These are phyloP conservation scores for Oreortyx pictus DNA, from an alignment of 2,797 vertebrate genomes.

Conservation along the genomic window DNA sequence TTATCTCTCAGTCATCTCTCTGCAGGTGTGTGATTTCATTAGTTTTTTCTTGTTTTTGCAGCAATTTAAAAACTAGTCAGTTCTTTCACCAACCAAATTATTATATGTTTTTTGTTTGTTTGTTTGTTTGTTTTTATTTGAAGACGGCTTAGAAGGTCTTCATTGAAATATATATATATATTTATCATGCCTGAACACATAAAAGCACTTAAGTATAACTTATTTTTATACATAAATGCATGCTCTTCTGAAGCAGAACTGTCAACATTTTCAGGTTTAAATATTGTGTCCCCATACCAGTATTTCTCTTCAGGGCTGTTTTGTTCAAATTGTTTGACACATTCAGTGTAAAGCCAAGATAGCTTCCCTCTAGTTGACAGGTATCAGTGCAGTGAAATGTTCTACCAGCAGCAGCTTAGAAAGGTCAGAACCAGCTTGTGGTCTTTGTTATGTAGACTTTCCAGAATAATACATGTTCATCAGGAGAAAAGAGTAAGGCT, in stretches of 20 bases:
- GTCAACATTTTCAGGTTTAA: neutral
- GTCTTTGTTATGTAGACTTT: neutral
- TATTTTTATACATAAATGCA: neutral
- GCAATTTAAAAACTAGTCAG: neutral
- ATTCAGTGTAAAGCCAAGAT: neutral
- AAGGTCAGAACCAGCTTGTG: fast-evolving
- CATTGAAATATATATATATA: too few species aligned
- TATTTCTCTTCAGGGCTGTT: fast-evolving
- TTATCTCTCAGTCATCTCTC: fast-evolving
- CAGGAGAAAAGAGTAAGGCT: neutral
- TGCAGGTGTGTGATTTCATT: neutral
- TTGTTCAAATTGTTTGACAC: neutral
- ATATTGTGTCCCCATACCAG: fast-evolving
- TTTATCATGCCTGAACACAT: neutral
- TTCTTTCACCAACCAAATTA: fast-evolving
- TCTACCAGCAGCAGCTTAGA: neutral
- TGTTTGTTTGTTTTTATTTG: neutral
- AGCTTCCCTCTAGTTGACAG: neutral
- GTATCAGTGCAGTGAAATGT: neutral
- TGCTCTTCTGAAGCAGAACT: neutral
- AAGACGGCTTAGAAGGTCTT: fast-evolving
- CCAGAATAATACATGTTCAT: neutral
- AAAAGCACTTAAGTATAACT: neutral
- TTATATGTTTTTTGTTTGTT: neutral
- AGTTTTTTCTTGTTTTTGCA: neutral